Percentiles rank a stretch among this genome's conserved stretches.
Conservation (phyloP, 2,113 vertebrate species). For the Ptyas mucosa region DNA sequence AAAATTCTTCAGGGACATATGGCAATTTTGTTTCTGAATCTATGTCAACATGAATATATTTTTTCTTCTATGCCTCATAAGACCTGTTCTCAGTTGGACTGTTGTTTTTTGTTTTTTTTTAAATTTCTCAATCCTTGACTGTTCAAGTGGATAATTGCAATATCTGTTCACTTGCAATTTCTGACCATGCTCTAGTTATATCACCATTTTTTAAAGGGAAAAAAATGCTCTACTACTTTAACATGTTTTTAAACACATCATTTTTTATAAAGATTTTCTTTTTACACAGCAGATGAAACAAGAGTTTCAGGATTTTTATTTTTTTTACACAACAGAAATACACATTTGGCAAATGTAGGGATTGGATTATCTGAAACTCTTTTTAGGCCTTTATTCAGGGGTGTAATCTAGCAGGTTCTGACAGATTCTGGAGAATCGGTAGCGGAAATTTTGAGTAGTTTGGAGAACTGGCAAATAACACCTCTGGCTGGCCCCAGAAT, state of each 20-base stretch:
- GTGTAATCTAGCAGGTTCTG: too few species aligned
- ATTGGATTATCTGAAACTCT: background rate
- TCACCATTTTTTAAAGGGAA: background rate
- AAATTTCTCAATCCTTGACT: background rate
- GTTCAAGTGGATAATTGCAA: background rate
- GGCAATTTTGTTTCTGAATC: background rate
- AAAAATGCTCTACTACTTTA: background rate
- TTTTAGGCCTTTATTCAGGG: background rate
- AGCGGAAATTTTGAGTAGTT: too few species aligned
- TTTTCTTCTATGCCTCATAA: background rate
- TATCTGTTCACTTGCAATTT: background rate
- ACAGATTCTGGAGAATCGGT: too few species aligned
- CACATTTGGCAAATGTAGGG: background rate
- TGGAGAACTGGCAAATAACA: too few species aligned
- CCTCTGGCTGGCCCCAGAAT: too few species aligned
- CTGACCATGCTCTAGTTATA: background rate
- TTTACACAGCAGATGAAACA: background rate
- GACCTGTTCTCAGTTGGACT: background rate
- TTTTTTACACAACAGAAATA: background rate
- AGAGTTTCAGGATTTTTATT: background rate
- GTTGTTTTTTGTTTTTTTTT: background rate
- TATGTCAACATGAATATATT: background rate
- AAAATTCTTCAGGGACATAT: background rate
- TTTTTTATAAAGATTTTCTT: background rate
- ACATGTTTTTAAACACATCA: background rate